Percentiles rank a stretch among this genome's conserved stretches.
These are phyloP conservation scores for Dendroctonus ponderosae DNA, from an alignment of 1,140 invertebrate genomes.

Conservation along the genomic window DNA sequence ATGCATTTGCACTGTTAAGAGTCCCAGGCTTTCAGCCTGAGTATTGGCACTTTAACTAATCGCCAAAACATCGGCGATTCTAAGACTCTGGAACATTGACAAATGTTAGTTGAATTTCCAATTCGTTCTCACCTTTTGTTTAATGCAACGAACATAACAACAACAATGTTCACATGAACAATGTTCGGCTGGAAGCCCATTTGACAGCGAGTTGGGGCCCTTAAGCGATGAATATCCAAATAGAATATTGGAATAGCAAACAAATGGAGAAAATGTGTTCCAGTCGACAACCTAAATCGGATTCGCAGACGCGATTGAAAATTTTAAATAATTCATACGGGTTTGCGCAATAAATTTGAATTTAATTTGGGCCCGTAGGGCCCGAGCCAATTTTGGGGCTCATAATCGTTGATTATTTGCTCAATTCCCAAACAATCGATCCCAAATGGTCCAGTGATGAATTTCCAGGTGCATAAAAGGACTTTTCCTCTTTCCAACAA, in stretches of 20 bases:
- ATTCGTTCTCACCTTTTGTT: background rate
- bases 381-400: too few species aligned
- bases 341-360: constrained; percentile 12
- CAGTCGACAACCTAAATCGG: constrained; percentile 13
- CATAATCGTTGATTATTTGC: too few species aligned
- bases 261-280: constrained; percentile 33
- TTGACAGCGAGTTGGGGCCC: constrained; percentile 4
- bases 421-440: too few species aligned
- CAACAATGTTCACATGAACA: too few species aligned
- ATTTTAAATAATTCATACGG: constrained; percentile 34
- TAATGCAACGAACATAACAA: background rate
- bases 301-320: constrained; percentile 15
- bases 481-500: too few species aligned
- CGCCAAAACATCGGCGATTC: background rate
- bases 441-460: too few species aligned
- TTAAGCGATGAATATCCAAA: constrained; percentile 27
- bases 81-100: background rate
- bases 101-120: background rate
- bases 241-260: constrained; percentile 29
- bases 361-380: constrained; percentile 1
- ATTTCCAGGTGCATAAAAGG: too few species aligned
- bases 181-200: background rate
- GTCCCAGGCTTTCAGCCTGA: background rate
- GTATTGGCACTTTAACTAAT: background rate
- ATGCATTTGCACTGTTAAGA: background rate